These are phyloP conservation scores for Rutpela maculata DNA, from an alignment of 2,888 invertebrate genomes.

Conservation along the genomic window DNA sequence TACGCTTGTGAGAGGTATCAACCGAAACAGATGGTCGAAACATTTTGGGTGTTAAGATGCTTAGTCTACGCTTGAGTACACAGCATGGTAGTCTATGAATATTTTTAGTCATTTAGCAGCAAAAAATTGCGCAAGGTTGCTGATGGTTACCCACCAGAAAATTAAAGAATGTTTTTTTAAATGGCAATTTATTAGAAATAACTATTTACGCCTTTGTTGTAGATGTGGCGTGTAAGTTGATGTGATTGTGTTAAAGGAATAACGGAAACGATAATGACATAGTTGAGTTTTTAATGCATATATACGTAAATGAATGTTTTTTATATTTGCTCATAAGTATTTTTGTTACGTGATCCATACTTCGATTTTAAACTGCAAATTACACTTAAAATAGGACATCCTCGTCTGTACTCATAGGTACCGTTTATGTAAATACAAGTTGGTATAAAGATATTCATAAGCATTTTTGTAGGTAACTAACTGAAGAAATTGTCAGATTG, in stretches of 20 bases:
- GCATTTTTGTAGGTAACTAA: too few species aligned
- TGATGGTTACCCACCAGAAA: constrained; percentile 16
- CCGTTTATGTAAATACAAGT: too few species aligned
- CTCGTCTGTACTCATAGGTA: too few species aligned
- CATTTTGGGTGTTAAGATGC: not conserved
- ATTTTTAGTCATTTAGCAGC: not conserved
- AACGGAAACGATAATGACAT: not conserved
- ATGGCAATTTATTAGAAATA: not conserved
- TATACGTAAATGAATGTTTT: not conserved
- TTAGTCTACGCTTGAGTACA: not conserved
- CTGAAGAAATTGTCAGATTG: too few species aligned
- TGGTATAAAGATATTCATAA: too few species aligned
- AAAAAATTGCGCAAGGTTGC: constrained; percentile 8
- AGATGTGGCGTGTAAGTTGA: not conserved
- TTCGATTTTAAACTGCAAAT: too few species aligned
- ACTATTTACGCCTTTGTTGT: not conserved
- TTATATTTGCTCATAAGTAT: not conserved
- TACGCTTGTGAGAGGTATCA: too few species aligned
- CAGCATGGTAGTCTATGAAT: not conserved
- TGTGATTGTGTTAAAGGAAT: not conserved
- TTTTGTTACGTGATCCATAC: too few species aligned
- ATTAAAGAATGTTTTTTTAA: constrained; percentile 13
- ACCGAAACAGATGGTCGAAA: not conserved
- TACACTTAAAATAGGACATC: too few species aligned
- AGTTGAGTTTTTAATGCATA: not conserved